These are phyloP conservation scores for Propithecus deckenii DNA, from an alignment of 2,797 vertebrate species.

Conservation along the genomic window DNA sequence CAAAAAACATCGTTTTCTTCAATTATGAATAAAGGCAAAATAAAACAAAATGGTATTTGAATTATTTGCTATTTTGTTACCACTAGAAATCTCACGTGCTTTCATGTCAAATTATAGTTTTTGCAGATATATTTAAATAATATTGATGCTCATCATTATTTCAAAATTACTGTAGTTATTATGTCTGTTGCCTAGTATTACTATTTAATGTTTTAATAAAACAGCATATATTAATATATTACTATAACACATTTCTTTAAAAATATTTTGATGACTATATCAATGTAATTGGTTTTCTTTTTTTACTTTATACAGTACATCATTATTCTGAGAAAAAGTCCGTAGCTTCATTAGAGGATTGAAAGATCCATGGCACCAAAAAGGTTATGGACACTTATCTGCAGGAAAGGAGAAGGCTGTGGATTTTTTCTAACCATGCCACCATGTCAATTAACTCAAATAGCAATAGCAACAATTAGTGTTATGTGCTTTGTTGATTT, in stretches of 20 bases:
- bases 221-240: neutral
- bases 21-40: neutral
- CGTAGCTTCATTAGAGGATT: neutral
- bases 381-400: neutral
- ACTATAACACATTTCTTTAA: neutral
- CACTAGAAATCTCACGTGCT: neutral
- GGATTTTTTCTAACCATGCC: neutral
- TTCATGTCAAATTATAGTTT: neutral
- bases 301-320: neutral
- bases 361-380: neutral
- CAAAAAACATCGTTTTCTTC: neutral
- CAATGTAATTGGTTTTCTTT: neutral
- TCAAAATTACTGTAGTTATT: neutral
- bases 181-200: neutral
- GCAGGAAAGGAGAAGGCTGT: neutral
- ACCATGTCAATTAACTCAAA: neutral
- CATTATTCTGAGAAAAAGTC: neutral
- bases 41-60: neutral
- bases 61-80: neutral
- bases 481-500: neutral
- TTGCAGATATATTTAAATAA: neutral
- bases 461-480: neutral
- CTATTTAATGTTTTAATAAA: conserved; percentile 1
- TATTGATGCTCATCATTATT: neutral
- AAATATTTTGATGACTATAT: neutral